phyloP scores from a whole-genome alignment of 1,140 invertebrate species.

The Adelges cooleyi region DNA sequence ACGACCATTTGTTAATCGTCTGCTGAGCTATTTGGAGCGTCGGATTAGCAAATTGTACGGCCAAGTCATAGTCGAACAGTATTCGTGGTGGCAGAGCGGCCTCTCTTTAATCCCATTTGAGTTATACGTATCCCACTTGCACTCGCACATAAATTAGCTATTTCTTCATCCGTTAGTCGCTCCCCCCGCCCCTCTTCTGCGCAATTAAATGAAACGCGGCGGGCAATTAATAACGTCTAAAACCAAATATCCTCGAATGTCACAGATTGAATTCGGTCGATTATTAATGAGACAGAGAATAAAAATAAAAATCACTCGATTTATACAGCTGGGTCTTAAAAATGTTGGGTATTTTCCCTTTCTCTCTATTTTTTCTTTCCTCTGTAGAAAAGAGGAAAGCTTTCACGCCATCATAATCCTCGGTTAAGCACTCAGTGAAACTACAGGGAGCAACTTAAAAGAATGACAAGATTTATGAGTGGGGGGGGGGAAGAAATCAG shows the following conservation, averaged over 20 bases:
- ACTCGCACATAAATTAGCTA: constrained; percentile 4
- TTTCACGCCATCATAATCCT: constrained; percentile 8
- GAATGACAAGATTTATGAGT: constrained; percentile 23
- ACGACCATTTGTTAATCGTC: no score
- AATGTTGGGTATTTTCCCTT: neutral
- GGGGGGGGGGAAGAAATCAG: neutral
- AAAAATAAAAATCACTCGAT: neutral
- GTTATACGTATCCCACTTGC: neutral
- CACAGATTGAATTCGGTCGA: constrained; percentile 2
- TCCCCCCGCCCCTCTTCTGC: no score
- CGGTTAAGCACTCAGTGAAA: constrained; percentile 11
- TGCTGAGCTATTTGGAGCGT: no score
- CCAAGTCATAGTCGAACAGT: no score
- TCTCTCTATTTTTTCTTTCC: neutral
- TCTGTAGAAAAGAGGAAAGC: neutral
- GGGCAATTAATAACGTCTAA: neutral
- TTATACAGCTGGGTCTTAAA: neutral
- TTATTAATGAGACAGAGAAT: constrained; percentile 16
- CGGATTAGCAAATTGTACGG: no score
- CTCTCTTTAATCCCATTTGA: neutral
- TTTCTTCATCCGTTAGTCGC: neutral
- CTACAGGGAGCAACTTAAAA: neutral
- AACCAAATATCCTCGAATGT: neutral
- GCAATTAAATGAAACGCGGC: no score
- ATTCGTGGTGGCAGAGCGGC: no score